These are phyloP conservation scores for Branchinecta lynchi DNA, from an alignment of 1,140 invertebrate genomes.

Conservation along the genomic window DNA sequence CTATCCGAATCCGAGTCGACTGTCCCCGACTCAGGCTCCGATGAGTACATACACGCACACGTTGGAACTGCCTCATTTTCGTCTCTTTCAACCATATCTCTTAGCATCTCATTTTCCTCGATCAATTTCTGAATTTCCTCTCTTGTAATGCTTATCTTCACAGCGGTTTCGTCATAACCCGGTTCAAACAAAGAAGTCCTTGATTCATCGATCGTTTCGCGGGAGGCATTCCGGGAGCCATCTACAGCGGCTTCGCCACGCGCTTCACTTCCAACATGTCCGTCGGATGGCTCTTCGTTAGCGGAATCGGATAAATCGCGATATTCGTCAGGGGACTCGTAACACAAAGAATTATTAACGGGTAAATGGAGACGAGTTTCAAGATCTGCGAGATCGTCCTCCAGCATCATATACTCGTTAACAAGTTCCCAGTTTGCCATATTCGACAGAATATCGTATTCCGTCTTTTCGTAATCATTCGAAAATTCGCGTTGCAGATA, in stretches of 20 bases:
- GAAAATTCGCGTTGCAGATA: conserved; percentile 1
- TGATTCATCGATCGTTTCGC: neutral
- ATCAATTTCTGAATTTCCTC: conserved; percentile 1
- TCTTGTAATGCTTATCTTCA: neutral
- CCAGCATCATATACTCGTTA: neutral
- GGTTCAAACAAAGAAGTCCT: conserved; percentile 1
- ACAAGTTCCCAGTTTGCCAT: conserved; percentile 7
- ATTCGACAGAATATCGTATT: neutral
- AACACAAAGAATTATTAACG: neutral
- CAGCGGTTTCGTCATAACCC: neutral
- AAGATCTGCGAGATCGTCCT: neutral
- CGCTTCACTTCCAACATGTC: too few relatives aligned
- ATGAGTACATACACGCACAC: neutral
- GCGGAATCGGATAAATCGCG: too few relatives aligned
- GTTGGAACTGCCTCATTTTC: neutral
- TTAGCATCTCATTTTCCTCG: neutral
- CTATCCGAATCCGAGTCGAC: neutral
- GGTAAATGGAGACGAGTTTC: neutral
- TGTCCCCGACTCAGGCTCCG: neutral
- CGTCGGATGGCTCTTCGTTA: too few relatives aligned
- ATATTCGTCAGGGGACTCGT: too few relatives aligned
- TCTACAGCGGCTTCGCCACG: neutral
- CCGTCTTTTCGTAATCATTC: neutral
- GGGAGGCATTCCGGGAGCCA: neutral
- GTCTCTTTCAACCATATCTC: neutral